phyloP scores from a whole-genome alignment of 2,113 vertebrate species.

The Carollia perspicillata region DNA sequence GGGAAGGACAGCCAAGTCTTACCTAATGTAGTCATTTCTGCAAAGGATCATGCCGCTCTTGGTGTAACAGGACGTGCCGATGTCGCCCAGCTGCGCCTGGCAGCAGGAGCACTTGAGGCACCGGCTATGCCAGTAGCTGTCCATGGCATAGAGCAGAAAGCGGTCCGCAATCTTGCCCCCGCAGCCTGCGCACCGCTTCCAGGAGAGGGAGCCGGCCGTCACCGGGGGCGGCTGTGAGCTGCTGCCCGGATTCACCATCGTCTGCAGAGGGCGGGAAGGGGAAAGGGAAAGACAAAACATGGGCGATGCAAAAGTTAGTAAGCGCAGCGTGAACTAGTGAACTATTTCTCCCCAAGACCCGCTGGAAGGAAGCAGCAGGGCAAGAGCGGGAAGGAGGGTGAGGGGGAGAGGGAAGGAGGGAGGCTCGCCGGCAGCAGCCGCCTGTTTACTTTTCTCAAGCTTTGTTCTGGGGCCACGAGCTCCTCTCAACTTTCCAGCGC shows the following conservation, averaged over 20 bases:
- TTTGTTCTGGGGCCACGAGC: constrained; percentile 80
- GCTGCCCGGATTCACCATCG: constrained; percentile 98
- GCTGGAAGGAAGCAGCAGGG: constrained; percentile 32
- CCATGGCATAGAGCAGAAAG: constrained; percentile 99
- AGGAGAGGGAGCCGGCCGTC: constrained; percentile 93
- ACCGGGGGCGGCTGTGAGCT: constrained; percentile 93
- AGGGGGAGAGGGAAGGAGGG: not conserved
- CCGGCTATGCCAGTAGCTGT: constrained; percentile 99
- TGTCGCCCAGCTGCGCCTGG: constrained; percentile 98
- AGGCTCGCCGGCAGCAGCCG: constrained; percentile 60
- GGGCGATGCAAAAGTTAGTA: constrained; percentile 63
- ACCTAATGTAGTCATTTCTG: constrained; percentile 99
- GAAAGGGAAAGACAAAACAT: constrained; percentile 50
- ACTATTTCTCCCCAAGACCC: not conserved
- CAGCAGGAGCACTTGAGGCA: constrained; percentile 99
- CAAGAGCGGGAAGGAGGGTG: constrained; percentile 51
- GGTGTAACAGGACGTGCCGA: constrained; percentile 98
- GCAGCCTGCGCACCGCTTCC: constrained; percentile 97
- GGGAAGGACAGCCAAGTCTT: constrained; percentile 63
- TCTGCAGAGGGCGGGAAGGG: constrained; percentile 76
- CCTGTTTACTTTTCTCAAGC: constrained; percentile 78
- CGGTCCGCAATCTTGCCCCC: constrained; percentile 98
- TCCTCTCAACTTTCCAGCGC: constrained; percentile 74
- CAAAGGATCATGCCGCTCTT: constrained; percentile 99
- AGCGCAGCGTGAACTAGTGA: not conserved